phyloP scores from a whole-genome alignment of 1,140 invertebrate species.

The Asobara japonica region DNA sequence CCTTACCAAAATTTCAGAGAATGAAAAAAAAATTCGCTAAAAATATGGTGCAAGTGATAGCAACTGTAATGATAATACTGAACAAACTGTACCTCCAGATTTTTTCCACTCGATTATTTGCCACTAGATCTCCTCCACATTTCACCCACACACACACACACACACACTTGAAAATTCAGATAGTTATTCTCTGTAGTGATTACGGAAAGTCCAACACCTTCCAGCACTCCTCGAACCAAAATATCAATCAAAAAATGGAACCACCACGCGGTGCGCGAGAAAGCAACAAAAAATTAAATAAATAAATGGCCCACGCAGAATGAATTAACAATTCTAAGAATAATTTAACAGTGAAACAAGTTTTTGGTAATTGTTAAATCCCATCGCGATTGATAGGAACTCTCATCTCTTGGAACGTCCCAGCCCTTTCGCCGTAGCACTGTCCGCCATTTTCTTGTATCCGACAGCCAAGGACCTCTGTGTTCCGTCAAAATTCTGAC shows the following conservation, averaged over 20 bases:
- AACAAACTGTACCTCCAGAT: not conserved
- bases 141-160: not conserved
- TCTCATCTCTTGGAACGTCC: conserved; percentile 58
- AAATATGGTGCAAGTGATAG: not conserved
- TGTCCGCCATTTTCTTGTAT: conserved; percentile 64
- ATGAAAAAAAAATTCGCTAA: not conserved
- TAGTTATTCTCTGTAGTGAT: not conserved
- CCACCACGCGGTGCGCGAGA: conserved; percentile 31
- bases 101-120: not conserved
- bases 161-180: not conserved
- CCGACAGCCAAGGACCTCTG: conserved; percentile 41
- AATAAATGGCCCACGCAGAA: not conserved
- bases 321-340: not conserved
- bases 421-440: conserved; percentile 65
- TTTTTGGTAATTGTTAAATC: conserved; percentile 1
- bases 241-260: not conserved
- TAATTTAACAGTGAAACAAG: not conserved
- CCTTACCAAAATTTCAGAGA: not conserved
- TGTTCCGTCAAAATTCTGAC: conserved; percentile 12
- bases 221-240: not conserved
- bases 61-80: not conserved
- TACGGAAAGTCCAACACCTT: not conserved
- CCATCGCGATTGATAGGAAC: conserved; percentile 37
- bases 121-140: not conserved
- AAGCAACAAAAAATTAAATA: conserved; percentile 15